Evolutionary conservation across 2,113 vertebrate genomes (phyloP), one percentile per base, ranked within the genome.

Genomic region (Bubo bubo): DNA sequence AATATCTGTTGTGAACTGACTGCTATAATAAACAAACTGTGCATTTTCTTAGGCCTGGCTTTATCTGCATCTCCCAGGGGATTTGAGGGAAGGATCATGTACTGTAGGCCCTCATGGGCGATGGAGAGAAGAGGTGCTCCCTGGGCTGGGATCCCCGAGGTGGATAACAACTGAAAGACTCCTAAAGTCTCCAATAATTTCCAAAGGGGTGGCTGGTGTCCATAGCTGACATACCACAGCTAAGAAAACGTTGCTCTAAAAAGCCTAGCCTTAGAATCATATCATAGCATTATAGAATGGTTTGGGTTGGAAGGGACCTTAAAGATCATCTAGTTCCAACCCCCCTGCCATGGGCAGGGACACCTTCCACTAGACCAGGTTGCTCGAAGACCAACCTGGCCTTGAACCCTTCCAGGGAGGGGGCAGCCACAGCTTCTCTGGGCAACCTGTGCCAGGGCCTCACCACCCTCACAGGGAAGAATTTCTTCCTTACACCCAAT

Each of bases 101-200:
- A n/a, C 49, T 3, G 2, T 34, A 70, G 53, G 14, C 17, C 10
- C 24, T 62, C 10, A 11, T 6, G 32, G 56, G 22, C 0, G 0
- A 32, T 50, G 35, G 60, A 34, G 35, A 41, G 66, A 60, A 56
- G 43, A 84, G 8, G 1, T 34, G 43, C 15, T 50, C 35, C 18
- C 14, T 63, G 19, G 10, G 8, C 19, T 90, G 67, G 27, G 39
- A 86, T 60, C 28, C 41, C 28, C 2, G 4, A 32, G 32, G 15
- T 83, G 41, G 4, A 19, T 14, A 30, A 21, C 30, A 75, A 8
- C n/a, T 55, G 4, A 24, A 68, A 77, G 83, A 76, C 17, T 58
- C 53, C 83, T 76, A 0, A 85, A 79, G 9, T 45, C 50, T 21
- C 34, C 41, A 45, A 0, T 28, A 2, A 53, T 83, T 79, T 94